Evolutionary conservation across 2,888 invertebrate species (phyloP), one percentile per base, ranked within the genome.

Genomic region (Ennomos erosarius): DNA sequence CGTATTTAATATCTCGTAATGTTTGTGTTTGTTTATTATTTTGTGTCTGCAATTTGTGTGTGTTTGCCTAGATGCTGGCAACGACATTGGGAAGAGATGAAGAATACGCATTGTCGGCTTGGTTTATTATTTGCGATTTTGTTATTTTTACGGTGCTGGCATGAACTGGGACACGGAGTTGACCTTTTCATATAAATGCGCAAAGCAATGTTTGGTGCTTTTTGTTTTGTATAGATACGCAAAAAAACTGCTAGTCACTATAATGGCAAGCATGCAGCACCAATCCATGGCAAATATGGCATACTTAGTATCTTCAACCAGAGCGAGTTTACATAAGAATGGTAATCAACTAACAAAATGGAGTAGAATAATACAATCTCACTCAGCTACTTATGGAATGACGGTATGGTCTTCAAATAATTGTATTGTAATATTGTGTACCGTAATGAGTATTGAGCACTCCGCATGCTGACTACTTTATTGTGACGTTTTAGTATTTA

Each of bases 81-180:
- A 33, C n/a, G 26, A 26, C 6, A 10, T 10, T 8, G 10, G 40
- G 42, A 8, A 10, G 16, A 13, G 37, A 16, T 4, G 16, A 16
- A 26, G 38, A 9, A 10, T 12, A 12, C 43, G 43, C 43, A 33
- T 33, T 36, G 37, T 37, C 4, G 10, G 12, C 34, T 4, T 52
- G 11, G 8, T 33, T 34, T 10, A 42, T 42, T 43, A 10, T 50
- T 36, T 36, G 47, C 11, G 48, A 26, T 38, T 33, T 8, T 36
- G 16, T 43, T 36, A 37, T 43, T 53, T 38, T 36, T 47, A 36
- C 42, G 47, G 47, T 36, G 39, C 35, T 52, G 38, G 52, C 52
- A 52, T 44, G 60, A 60, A 50, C 42, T 38, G 50, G 59, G 57
- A 55, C 11, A 36, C 36, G 40, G 16, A 8, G 33, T 46, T 26